phyloP scores from a whole-genome alignment of 2,888 invertebrate species.

The Hypselothyrea guttata region DNA sequence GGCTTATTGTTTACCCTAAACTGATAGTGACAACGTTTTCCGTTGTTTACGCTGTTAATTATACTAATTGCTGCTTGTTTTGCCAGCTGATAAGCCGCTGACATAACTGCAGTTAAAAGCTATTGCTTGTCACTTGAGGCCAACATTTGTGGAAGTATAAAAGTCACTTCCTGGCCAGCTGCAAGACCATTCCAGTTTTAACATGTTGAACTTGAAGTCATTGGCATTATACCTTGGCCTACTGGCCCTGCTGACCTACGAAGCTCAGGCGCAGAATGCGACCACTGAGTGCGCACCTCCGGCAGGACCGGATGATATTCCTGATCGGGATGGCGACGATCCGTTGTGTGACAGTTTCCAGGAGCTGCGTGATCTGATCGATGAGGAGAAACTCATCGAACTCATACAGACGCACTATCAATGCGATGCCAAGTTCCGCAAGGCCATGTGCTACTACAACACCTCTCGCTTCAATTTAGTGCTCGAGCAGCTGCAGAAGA shows the following conservation, averaged over 20 bases:
- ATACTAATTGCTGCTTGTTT: conserved; percentile 27
- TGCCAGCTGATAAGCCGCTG: conserved; percentile 27
- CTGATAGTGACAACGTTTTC: conserved; percentile 26
- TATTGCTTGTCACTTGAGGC: conserved; percentile 46
- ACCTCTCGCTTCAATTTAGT: conserved; percentile 39
- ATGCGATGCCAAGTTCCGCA: conserved; percentile 52
- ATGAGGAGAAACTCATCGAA: conserved; percentile 20
- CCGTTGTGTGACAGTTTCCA: conserved; percentile 52
- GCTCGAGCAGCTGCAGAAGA: conserved; percentile 47
- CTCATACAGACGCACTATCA: conserved; percentile 52
- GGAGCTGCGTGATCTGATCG: conserved; percentile 47
- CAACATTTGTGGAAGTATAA: conserved; percentile 40
- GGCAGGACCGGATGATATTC: neutral
- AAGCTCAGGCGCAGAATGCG: neutral
- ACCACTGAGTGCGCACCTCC: conserved; percentile 14
- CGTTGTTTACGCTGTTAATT: conserved; percentile 25
- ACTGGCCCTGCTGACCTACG: conserved; percentile 15
- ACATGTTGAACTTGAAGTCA: conserved; percentile 37
- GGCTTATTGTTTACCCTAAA: conserved; percentile 8
- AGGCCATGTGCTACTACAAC: conserved; percentile 56
- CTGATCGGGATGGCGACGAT: conserved; percentile 3
- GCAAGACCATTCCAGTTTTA: conserved; percentile 26
- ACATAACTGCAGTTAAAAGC: conserved; percentile 36
- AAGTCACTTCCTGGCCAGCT: conserved; percentile 30
- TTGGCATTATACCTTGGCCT: conserved; percentile 24